phyloP scores from a whole-genome alignment of 2,797 vertebrate species.

The Pangasius macronema region DNA sequence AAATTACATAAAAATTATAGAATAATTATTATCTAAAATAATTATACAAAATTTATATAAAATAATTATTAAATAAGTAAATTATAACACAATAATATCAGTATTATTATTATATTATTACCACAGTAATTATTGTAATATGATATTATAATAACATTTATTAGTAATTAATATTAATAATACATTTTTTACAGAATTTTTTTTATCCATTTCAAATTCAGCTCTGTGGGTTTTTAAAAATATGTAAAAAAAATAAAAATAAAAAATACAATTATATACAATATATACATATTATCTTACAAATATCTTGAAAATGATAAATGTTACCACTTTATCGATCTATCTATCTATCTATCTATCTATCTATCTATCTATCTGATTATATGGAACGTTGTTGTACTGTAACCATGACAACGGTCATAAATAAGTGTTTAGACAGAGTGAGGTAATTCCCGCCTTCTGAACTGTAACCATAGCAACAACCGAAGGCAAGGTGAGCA shows the following conservation, averaged over 20 bases:
- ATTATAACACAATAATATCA: not conserved
- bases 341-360: not conserved
- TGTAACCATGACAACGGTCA: not conserved
- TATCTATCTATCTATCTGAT: not conserved
- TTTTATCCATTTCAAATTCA: not conserved
- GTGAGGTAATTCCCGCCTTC: not conserved
- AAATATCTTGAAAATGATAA: not conserved
- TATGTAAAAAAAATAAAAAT: not conserved
- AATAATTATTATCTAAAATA: not conserved
- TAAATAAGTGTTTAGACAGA: not conserved
- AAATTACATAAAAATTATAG: not conserved
- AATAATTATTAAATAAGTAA: not conserved
- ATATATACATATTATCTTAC: not conserved
- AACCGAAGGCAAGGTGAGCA: not conserved
- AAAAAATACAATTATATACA: not conserved
- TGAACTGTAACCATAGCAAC: not conserved
- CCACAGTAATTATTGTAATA: not conserved
- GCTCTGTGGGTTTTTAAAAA: not conserved
- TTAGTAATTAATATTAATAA: not conserved
- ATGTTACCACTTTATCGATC: not conserved
- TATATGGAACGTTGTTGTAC: not conserved
- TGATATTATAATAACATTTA: not conserved
- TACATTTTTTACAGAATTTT: not conserved
- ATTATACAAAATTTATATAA: not conserved
- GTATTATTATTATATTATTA: not conserved